These are phyloP conservation scores for Branchipolynoe longqiensis DNA, from an alignment of 2,888 invertebrate genomes.

Conservation along the genomic window DNA sequence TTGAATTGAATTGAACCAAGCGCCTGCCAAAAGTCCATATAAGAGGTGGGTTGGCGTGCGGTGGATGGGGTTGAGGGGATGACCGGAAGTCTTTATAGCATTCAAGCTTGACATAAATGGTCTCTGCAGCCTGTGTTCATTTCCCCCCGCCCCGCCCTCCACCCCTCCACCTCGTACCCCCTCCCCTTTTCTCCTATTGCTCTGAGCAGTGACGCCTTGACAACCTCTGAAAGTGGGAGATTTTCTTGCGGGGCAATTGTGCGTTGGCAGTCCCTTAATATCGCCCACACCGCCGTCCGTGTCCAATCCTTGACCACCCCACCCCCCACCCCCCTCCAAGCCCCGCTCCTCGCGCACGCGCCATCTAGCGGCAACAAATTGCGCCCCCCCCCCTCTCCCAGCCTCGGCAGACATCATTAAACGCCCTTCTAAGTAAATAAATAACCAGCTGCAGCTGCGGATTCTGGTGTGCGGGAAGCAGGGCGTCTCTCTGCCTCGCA, in stretches of 20 bases:
- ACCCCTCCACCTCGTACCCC: constrained; percentile 11
- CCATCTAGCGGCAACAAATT: background rate
- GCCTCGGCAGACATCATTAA: constrained; percentile 42
- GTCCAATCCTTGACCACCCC: background rate
- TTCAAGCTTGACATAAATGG: no score
- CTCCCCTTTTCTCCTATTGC: background rate
- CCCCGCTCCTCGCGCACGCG: background rate
- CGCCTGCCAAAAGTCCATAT: no score
- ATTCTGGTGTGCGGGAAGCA: constrained; percentile 33
- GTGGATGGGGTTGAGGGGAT: no score
- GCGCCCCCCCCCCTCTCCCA: constrained; percentile 11
- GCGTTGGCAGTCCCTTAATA: no score
- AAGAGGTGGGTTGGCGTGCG: no score
- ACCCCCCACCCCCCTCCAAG: background rate
- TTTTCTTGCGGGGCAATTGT: no score
- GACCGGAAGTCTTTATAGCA: no score
- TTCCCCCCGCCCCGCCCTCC: constrained; percentile 28
- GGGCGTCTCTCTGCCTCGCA: background rate
- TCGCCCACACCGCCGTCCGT: no score
- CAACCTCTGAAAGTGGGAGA: no score
- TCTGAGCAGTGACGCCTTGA: background rate
- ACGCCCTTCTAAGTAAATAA: constrained; percentile 52
- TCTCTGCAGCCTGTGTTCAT: no score
- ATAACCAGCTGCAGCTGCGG: constrained; percentile 56
- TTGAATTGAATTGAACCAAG: no score